Base-by-base conservation (phyloP, 2,797 vertebrate species). In the Bryconaethiops microstoma region DNA sequence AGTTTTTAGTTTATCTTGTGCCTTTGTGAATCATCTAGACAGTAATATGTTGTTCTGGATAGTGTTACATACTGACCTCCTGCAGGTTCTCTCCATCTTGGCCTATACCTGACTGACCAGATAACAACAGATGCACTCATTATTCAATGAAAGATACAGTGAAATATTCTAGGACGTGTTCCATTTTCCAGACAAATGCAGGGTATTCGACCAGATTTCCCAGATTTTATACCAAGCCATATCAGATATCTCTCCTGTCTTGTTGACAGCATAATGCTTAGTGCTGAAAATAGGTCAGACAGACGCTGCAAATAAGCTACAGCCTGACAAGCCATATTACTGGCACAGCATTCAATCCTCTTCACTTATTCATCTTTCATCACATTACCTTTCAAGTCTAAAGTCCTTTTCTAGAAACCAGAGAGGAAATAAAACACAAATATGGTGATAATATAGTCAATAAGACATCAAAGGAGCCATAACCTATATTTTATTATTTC, bases 331-430 rank as follows among this genome's bases (percentile, higher is more conserved):
- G 73, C 65, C 45, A 70, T 45, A 64, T 71, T 73, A 23, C 17
- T 35, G 42, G 29, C 62, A 83, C 65, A 77, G 77, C 59, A 81
- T 86, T 35, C 9, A 2, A 76, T 71, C 40, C 54, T 78, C 16
- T 23, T 17, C 29, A 79, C 76, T 65, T 65, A 77, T 77, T 82
- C 40, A 76, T 71, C 74, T 64, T 76, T 81, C 25, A 62, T 16
- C 68, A 71, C 70, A 63, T 39, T 65, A 45, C 35, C 63, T 70
- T 63, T 40, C 12, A 40, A 5, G 54, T 81, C 70, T 70, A 10
- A 75, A 75, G 60, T 59, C 62, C 13, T 40, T 79, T 73, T 75
- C 25, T 70, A 4, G n/a, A 54, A 50, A 6, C 29, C 55, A 40
- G 67, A 42, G 17, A 4, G 10, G 45, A 65, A 50, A 19, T 35